Evolutionary conservation across 92 coral and sea anemone genomes (phyloP), one percentile per base, ranked within the genome.

Genomic region (Isaurus tuberculatus): DNA sequence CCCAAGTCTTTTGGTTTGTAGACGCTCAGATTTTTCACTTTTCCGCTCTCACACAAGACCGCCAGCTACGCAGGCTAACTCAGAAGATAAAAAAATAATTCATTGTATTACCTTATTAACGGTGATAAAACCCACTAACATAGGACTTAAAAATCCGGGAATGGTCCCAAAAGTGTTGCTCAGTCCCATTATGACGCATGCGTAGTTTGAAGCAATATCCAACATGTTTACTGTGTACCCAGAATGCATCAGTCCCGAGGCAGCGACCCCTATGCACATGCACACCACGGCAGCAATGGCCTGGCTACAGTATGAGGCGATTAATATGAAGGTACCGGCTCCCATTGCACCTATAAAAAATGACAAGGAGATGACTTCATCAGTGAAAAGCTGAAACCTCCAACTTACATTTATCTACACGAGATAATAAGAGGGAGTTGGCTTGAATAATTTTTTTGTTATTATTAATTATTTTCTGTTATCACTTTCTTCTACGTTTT

Each of bases 231-330:
- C 97, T 32, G 88, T 89, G 61, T 86, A 91, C 83, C 97, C 98
- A 75, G 98, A 89, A 67, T 91, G 94, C 90, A 84, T 84, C 44
- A 91, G 91, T 43, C 98, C 97, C 16, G 94, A 90, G 81, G 91
- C 81, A 31, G 97, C 98, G 31, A 94, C 98, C 0, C 97, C 94
- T 28, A 94, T 81, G 20, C 97, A 94, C 97, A 94, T 94, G 29
- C 85, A 73, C 19, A 83, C 83, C 19, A 94, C 92, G 20, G 96
- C 98, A 0, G 90, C 87, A 14, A 91, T 70, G 26, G 94, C 89
- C 17, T 65, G 89, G 23, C 71, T 86, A 53, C 92, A 88, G 81
- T 93, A 94, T 2, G 94, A 92, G 7, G 98, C 98, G 15, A 88
- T 83, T 11, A 94, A 90, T 16, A 94, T 91, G 53, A 93, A 93